These are phyloP conservation scores for Diceros bicornis DNA, from an alignment of 2,797 vertebrate genomes.

Conservation along the genomic window DNA sequence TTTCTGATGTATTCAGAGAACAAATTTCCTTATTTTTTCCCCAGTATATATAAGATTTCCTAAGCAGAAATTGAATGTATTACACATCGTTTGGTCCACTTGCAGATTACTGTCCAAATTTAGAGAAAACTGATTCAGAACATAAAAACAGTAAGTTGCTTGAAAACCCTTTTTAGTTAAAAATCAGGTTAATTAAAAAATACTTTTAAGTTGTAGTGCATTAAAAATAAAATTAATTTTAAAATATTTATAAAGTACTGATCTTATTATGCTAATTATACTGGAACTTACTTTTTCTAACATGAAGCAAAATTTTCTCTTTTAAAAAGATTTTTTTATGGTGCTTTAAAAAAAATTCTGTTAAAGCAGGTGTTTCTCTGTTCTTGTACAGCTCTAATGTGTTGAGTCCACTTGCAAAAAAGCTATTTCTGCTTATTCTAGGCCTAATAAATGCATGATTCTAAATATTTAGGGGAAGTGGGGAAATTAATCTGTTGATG, in stretches of 20 bases:
- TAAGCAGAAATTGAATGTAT: conserved; percentile 46
- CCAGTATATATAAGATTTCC: conserved; percentile 31
- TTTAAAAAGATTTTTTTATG: not conserved
- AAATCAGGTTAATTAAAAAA: conserved; percentile 65
- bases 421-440: not conserved
- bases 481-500: not conserved
- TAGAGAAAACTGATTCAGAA: conserved; percentile 64
- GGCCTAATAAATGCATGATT: not conserved
- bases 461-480: not conserved
- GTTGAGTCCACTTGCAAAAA: not conserved
- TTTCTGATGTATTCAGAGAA: conserved; percentile 65
- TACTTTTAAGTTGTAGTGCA: not conserved
- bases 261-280: not conserved
- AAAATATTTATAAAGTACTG: conserved; percentile 46
- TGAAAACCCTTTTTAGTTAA: conserved; percentile 31
- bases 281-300: conserved; percentile 13
- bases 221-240: conserved; percentile 50
- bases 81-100: conserved; percentile 62
- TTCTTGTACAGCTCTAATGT: not conserved
- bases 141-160: conserved; percentile 35
- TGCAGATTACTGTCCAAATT: conserved; percentile 56
- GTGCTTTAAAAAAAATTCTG: not conserved
- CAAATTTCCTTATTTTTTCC: conserved; percentile 63
- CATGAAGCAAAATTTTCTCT: not conserved
- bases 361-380: not conserved